Conservation (phyloP, 1,140 invertebrate species). For the Sesamia nonagrioides region DNA sequence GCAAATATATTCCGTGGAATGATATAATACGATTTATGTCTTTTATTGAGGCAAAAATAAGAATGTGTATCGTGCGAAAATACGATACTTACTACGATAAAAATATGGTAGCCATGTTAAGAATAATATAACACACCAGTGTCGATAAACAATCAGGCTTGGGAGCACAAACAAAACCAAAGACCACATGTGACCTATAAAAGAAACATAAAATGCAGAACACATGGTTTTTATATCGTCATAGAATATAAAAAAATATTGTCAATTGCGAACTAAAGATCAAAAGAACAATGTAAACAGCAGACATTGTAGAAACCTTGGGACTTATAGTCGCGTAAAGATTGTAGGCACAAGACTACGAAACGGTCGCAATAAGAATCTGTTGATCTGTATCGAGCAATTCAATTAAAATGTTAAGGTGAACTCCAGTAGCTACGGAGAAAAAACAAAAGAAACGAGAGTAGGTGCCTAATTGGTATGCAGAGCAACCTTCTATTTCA, state of each 20-base stretch:
- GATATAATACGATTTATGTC: background rate
- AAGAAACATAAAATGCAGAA: constrained; percentile 15
- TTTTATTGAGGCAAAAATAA: background rate
- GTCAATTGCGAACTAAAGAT: constrained; percentile 18
- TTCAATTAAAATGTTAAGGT: constrained; percentile 37
- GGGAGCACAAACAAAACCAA: background rate
- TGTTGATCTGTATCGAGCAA: constrained; percentile 28
- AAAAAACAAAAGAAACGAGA: constrained; percentile 3
- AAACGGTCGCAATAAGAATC: constrained; percentile 24
- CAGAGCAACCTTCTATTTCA: constrained; percentile 1
- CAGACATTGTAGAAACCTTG: constrained; percentile 31
- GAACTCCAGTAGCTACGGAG: background rate
- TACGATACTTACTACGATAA: background rate
- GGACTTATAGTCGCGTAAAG: background rate
- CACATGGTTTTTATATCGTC: constrained; percentile 15
- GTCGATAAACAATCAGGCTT: constrained; percentile 6
- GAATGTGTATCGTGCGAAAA: background rate
- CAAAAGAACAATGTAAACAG: constrained; percentile 13
- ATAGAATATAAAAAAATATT: constrained; percentile 12
- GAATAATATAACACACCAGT: constrained; percentile 1
- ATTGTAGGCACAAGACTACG: constrained; percentile 3
- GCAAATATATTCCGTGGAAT: background rate
- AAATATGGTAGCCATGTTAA: constrained; percentile 19
- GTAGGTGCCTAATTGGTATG: constrained; percentile 7
- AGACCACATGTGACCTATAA: constrained; percentile 42